Conservation (phyloP, 2,113 vertebrate species). For the Microtus montanus region DNA sequence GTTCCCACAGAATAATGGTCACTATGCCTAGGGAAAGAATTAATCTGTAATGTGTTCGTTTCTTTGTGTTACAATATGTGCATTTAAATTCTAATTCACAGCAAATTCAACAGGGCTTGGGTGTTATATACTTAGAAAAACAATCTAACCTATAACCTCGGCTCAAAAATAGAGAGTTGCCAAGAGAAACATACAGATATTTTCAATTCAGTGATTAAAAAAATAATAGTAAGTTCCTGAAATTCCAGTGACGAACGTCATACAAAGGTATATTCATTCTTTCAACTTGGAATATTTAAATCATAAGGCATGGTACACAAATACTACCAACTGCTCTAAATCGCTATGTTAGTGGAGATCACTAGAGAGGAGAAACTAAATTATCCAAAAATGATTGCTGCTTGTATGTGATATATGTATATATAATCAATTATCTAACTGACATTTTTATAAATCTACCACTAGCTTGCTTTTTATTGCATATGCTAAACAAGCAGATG, state of each 20-base stretch:
- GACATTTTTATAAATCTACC: conserved; percentile 65
- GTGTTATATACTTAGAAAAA: conserved; percentile 60
- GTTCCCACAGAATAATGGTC: conserved; percentile 9
- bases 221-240: neutral
- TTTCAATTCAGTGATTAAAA: conserved; percentile 48
- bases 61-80: conserved; percentile 51
- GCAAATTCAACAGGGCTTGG: conserved; percentile 29
- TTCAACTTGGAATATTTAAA: conserved; percentile 41
- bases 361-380: conserved; percentile 9
- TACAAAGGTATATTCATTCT: conserved; percentile 31
- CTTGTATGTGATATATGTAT: neutral
- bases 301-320: neutral
- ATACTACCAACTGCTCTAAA: conserved; percentile 2
- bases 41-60: conserved; percentile 16
- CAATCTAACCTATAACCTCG: conserved; percentile 45
- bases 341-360: conserved; percentile 5
- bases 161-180: conserved; percentile 29
- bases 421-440: conserved; percentile 29
- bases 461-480: conserved; percentile 55
- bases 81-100: conserved; percentile 49
- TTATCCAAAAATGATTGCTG: neutral
- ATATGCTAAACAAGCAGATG: conserved; percentile 68
- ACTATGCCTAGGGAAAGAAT: conserved; percentile 20
- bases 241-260: conserved; percentile 13
- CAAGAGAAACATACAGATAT: conserved; percentile 51